A percentile compares a stretch with the other conserved stretches of the same genome.
Evolutionary conservation across 2,113 vertebrate genomes (phyloP).

Genomic region (Smithornis capensis): DNA sequence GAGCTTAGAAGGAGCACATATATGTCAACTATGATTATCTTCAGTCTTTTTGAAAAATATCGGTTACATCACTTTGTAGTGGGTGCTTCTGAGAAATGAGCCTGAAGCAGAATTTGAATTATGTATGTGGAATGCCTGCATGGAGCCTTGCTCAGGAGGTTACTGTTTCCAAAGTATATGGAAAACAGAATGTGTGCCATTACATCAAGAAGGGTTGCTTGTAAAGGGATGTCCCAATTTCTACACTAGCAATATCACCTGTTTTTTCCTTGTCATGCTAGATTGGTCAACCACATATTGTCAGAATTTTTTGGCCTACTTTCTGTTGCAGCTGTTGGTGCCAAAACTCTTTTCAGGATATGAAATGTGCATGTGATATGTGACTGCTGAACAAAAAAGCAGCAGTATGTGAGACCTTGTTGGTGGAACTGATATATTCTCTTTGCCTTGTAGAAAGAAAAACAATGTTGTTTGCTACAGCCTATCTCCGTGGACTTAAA

Average conservation of each 20-base stretch:
- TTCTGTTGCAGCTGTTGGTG: background rate
- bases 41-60: background rate
- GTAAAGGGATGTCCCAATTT: background rate
- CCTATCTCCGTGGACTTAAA: background rate
- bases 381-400: background rate
- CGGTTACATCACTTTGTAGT: background rate
- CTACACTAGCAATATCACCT: background rate
- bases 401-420: background rate
- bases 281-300: background rate
- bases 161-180: background rate
- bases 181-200: background rate
- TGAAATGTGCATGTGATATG: background rate
- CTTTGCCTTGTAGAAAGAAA: background rate
- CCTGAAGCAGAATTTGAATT: conserved; percentile 44
- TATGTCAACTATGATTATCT: background rate
- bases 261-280: background rate
- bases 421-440: background rate
- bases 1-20: background rate
- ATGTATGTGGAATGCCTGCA: conserved; percentile 1
- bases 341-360: background rate
- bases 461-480: background rate
- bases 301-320: background rate
- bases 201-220: background rate
- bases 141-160: background rate
- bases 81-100: background rate